Percentiles rank a stretch among this genome's conserved stretches.
Evolutionary conservation across 2,113 vertebrate genomes (phyloP).

Genomic region (Catharus minimus): DNA sequence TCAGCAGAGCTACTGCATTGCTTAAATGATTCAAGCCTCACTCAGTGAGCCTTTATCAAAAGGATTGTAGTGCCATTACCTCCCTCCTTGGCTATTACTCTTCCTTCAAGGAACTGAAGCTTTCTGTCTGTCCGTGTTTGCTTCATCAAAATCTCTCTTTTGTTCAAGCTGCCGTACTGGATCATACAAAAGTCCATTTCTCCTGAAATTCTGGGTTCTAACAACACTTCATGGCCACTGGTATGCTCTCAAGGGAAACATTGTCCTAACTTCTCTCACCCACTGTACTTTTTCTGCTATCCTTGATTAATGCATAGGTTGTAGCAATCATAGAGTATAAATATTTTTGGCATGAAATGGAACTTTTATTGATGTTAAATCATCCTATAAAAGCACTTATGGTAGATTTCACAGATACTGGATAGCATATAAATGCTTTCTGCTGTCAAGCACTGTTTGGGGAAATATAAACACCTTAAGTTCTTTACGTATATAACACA

Average conservation of each 20-base stretch:
- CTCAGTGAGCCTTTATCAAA: background rate
- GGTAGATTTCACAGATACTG: constrained; percentile 31
- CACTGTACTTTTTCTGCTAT: background rate
- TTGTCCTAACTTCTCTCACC: background rate
- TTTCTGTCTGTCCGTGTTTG: background rate
- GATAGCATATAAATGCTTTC: background rate
- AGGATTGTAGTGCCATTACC: background rate
- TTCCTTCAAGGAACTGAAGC: background rate
- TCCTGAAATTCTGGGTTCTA: background rate
- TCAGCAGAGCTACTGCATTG: constrained; percentile 1
- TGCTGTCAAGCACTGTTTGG: constrained; percentile 24
- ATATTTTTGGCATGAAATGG: constrained; percentile 31
- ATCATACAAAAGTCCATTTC: background rate
- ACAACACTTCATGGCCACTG: background rate
- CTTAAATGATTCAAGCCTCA: background rate
- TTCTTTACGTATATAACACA: background rate
- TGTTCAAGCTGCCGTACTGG: background rate
- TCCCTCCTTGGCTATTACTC: rapidly evolving
- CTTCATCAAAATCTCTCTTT: background rate
- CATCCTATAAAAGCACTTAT: constrained; percentile 23
- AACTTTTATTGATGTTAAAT: constrained; percentile 22
- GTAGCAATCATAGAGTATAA: background rate
- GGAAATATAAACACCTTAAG: constrained; percentile 34
- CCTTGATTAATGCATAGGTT: background rate
- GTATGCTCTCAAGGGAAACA: background rate